Evolutionary conservation across 2,888 invertebrate genomes (phyloP), one percentile per base, ranked within the genome.

Genomic region (Apamea anceps): DNA sequence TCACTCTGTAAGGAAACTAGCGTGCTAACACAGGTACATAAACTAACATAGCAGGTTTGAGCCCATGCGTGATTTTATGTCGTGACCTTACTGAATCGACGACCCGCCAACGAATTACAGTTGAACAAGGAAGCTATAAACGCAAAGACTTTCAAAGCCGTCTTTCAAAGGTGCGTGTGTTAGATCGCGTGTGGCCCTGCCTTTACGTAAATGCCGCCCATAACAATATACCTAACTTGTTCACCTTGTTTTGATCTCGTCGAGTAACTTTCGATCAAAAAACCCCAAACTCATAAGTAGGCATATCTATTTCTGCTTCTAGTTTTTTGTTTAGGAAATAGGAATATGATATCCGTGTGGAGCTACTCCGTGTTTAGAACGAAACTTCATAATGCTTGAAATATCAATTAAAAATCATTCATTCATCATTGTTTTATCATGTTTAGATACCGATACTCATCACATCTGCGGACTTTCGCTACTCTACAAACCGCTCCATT

Each of bases 221-320:
- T 86, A 89, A 88, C 87, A 83, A 83, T 89, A 86, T 85, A n/a
- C n/a, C n/a, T n/a, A 89, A 87, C 87, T 84, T 85, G 85, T 83
- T 87, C 84, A 85, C 85, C 82, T 85, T 84, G 80, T 79, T 80
- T 84, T 76, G 85, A 79, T 85, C 85, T 79, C 37, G 45, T 75
- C 37, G 28, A 74, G 72, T 85, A 74, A 85, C 75, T 87, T 87
- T 77, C 80, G 72, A 86, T 82, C 83, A 77, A 79, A 67, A 76
- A 80, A 75, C 62, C 60, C 60, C 21, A 68, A 80, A 80, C 66
- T 62, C 51, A 57, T 63, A 68, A 7, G 15, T 78, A 72, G 1
- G 1, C n/a, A 70, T 45, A 77, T 70, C 65, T 71, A 67, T 71
- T 54, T 72, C 48, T 67, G 37, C n/a, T 67, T 77, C 62, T 68